These are phyloP conservation scores for Paradisaea rubra DNA, from an alignment of 2,113 vertebrate species.

Conservation along the genomic window DNA sequence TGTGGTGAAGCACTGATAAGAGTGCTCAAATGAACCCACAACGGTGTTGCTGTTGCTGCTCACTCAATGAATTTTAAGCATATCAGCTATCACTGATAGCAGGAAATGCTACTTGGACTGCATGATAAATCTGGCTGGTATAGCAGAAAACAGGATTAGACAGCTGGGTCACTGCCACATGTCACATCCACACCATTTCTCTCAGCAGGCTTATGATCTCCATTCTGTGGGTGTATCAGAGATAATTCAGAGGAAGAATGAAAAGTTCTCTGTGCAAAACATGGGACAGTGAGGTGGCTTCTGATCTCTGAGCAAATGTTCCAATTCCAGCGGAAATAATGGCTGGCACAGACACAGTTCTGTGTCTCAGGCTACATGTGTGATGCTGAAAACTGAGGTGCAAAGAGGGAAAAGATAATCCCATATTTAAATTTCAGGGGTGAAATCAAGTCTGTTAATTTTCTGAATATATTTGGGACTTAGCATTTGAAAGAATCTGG, in stretches of 20 bases:
- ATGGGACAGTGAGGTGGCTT: accelerated
- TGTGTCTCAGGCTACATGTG: background rate
- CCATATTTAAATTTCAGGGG: background rate
- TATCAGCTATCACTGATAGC: background rate
- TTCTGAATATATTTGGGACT: background rate
- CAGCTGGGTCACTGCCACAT: background rate
- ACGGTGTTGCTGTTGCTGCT: background rate
- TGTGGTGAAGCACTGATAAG: background rate
- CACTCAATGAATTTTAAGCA: background rate
- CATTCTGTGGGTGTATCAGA: background rate
- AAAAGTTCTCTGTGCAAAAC: background rate
- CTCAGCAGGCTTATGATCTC: background rate
- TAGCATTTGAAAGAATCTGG: background rate
- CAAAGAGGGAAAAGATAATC: background rate
- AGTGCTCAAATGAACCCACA: background rate
- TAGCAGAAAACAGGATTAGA: background rate
- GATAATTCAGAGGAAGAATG: background rate
- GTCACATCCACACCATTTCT: background rate
- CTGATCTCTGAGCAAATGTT: background rate
- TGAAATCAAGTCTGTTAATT: background rate
- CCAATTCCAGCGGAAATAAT: background rate
- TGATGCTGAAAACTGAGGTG: background rate
- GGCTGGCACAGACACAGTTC: background rate
- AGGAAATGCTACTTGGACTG: background rate
- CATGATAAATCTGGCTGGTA: background rate